Evolutionary conservation across 2,113 vertebrate species (phyloP).

Genomic region (Ramphastos sulfuratus): DNA sequence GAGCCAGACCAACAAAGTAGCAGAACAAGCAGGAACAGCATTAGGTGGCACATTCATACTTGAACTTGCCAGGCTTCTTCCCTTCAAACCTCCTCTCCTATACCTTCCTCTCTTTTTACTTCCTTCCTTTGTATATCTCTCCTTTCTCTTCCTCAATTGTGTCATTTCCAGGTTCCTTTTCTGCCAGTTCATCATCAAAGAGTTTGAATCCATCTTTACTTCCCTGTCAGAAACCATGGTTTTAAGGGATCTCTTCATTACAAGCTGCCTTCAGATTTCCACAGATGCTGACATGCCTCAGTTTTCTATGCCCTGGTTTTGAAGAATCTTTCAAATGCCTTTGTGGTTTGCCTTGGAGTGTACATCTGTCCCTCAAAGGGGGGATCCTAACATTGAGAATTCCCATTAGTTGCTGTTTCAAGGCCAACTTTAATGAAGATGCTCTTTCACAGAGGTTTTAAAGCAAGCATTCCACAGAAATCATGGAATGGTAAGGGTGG

Average conservation of each 20-base stretch:
- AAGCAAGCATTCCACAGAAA: background rate
- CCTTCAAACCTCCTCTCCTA: background rate
- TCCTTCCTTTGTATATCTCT: background rate
- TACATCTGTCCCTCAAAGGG: slow-evolving; percentile 50
- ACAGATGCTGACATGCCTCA: background rate
- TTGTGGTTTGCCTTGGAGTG: slow-evolving; percentile 32
- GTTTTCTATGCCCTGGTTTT: slow-evolving; percentile 39
- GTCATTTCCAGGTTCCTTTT: background rate
- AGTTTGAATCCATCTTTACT: background rate
- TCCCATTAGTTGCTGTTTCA: slow-evolving; percentile 48
- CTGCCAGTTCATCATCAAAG: background rate
- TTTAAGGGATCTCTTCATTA: background rate
- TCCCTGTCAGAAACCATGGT: background rate
- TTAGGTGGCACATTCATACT: background rate
- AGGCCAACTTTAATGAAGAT: slow-evolving; percentile 42
- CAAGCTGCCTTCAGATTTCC: slow-evolving; percentile 13
- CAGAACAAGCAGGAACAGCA: background rate
- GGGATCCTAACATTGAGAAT: slow-evolving; percentile 34
- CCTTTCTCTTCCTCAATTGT: background rate
- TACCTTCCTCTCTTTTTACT: background rate
- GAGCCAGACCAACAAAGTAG: background rate
- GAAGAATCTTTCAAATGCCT: slow-evolving; percentile 51
- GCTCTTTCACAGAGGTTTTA: background rate
- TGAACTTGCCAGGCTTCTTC: background rate
- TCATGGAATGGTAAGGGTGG: no score